phyloP scores from a whole-genome alignment of 1,140 invertebrate species.

The Zelostemma sp. region DNA sequence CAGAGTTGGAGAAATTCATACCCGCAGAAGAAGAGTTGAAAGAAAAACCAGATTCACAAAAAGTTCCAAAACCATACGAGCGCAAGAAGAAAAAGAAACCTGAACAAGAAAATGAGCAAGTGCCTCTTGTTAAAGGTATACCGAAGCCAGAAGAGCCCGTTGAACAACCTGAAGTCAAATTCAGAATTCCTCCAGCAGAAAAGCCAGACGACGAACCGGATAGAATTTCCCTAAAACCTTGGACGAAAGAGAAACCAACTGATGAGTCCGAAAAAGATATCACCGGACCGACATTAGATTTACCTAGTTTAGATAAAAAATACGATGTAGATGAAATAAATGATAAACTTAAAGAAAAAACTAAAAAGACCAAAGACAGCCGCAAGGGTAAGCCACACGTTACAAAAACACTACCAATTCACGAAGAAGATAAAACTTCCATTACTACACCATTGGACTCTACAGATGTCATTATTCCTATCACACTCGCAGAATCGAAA shows the following conservation, averaged over 20 bases:
- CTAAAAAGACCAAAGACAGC: neutral
- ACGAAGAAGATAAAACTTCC: slow-evolving; percentile 35
- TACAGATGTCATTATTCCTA: slow-evolving; percentile 38
- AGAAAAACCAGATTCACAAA: slow-evolving; percentile 61
- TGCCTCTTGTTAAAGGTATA: slow-evolving; percentile 69
- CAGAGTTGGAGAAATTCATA: slow-evolving; percentile 63
- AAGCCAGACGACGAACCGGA: slow-evolving; percentile 71
- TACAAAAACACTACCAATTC: too few relatives aligned
- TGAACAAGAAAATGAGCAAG: slow-evolving; percentile 69
- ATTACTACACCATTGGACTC: slow-evolving; percentile 24
- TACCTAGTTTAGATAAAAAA: neutral
- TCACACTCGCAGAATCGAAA: slow-evolving; percentile 24
- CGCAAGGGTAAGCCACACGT: neutral
- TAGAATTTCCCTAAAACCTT: slow-evolving; percentile 71
- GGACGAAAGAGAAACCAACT: slow-evolving; percentile 66
- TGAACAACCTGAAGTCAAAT: slow-evolving; percentile 72
- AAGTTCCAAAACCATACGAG: slow-evolving; percentile 63
- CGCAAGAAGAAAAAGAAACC: slow-evolving; percentile 69
- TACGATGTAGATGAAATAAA: neutral
- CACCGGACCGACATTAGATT: slow-evolving; percentile 30
- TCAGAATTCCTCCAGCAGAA: slow-evolving; percentile 71
- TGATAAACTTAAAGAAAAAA: neutral
- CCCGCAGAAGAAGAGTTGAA: slow-evolving; percentile 58
- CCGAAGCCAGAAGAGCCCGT: slow-evolving; percentile 70
- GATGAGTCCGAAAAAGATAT: slow-evolving; percentile 56